Evolutionary conservation across 2,797 vertebrate species (phyloP).

Genomic region (Fistularia commersonii): DNA sequence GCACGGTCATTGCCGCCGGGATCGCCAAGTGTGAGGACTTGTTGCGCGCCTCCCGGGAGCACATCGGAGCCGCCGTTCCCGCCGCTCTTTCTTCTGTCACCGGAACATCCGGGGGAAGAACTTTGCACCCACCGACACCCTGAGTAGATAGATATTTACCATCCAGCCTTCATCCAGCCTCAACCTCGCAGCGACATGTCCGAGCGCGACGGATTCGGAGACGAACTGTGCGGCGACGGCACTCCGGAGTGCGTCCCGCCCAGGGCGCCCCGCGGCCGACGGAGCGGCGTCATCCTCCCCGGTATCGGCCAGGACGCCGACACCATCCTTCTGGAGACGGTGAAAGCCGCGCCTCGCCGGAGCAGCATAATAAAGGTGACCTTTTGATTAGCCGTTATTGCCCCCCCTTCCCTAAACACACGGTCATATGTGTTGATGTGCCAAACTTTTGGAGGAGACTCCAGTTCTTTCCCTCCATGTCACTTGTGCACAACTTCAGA

Average conservation of each 20-base stretch:
- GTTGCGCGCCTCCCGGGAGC: conserved; percentile 63
- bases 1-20: background rate
- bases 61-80: conserved; percentile 18
- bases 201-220: conserved; percentile 67
- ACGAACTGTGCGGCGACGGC: conserved; percentile 65
- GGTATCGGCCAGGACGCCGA: conserved; percentile 65
- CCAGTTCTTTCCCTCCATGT: background rate
- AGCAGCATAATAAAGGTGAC: conserved; percentile 84
- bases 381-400: too few species aligned
- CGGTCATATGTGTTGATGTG: background rate
- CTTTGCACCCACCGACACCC: too few species aligned
- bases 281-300: conserved; percentile 72
- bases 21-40: conserved; percentile 52
- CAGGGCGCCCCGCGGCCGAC: conserved; percentile 66
- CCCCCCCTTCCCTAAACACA: too few species aligned
- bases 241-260: conserved; percentile 66
- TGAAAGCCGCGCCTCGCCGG: conserved; percentile 73
- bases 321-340: conserved; percentile 68
- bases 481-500: conserved; percentile 13
- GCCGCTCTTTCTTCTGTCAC: conserved; percentile 29
- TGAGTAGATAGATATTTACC: conserved; percentile 51
- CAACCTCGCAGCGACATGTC: conserved; percentile 57
- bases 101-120: too few species aligned
- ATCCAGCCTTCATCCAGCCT: conserved; percentile 8
- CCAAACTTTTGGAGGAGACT: too few species aligned